Conservation (phyloP, 2,797 vertebrate genomes). For the Myotis daubentonii region DNA sequence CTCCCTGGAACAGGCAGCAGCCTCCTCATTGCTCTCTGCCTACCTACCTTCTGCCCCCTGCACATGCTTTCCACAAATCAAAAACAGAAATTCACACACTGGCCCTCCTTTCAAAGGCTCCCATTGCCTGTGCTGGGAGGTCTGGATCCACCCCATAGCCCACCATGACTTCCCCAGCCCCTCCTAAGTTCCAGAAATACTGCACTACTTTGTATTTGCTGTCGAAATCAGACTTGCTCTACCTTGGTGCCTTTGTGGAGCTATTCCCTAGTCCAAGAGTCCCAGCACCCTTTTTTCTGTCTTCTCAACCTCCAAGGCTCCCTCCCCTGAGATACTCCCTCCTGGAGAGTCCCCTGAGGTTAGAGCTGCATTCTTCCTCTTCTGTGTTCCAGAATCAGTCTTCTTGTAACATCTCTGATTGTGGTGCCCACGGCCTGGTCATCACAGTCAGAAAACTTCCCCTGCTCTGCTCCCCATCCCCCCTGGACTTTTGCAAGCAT, state of each 20-base stretch:
- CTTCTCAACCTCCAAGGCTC: neutral
- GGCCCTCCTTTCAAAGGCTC: neutral
- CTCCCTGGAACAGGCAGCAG: neutral
- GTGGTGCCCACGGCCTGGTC: neutral
- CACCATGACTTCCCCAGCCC: neutral
- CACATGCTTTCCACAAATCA: neutral
- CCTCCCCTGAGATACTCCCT: neutral
- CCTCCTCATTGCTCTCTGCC: neutral
- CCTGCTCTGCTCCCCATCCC: neutral
- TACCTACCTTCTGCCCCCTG: neutral
- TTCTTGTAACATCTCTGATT: neutral
- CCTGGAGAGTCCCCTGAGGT: neutral
- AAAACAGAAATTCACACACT: neutral
- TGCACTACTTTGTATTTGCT: neutral
- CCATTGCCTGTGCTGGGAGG: neutral
- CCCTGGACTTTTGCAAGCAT: neutral
- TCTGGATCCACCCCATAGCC: neutral
- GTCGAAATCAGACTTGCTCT: neutral
- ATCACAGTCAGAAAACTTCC: neutral
- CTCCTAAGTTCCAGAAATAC: neutral
- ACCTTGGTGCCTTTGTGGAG: neutral
- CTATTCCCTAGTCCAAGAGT: neutral
- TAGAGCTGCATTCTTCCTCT: neutral
- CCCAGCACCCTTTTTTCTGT: neutral
- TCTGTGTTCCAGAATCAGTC: rapidly evolving